Percentiles rank a stretch among this genome's conserved stretches.
Evolutionary conservation across 2,113 vertebrate genomes (phyloP).

Genomic region (Arvicanthis niloticus): DNA sequence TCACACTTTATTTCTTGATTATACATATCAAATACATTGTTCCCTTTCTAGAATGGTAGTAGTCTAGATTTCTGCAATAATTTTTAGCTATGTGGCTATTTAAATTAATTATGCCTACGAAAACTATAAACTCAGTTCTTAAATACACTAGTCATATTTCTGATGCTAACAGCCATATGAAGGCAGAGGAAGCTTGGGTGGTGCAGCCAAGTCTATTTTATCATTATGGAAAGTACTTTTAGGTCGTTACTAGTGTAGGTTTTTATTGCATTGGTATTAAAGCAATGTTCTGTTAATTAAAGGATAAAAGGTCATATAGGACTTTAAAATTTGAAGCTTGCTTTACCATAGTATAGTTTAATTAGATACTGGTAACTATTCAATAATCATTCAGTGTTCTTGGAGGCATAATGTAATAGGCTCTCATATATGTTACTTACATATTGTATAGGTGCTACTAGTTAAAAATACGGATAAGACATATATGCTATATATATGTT

Average conservation of each 20-base stretch:
- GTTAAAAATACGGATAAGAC: not conserved
- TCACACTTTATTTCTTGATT: slow-evolving; percentile 32
- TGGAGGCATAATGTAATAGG: not conserved
- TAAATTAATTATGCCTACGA: not conserved
- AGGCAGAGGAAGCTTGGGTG: not conserved
- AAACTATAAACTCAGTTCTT: slow-evolving; percentile 28
- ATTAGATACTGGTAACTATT: slow-evolving; percentile 24
- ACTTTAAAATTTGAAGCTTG: slow-evolving; percentile 27
- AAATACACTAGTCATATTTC: not conserved
- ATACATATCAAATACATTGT: not conserved
- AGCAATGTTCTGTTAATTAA: not conserved
- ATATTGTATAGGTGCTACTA: not conserved
- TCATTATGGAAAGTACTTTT: slow-evolving; percentile 5
- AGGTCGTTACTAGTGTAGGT: not conserved
- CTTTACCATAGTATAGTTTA: slow-evolving; percentile 9
- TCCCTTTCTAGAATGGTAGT: not conserved
- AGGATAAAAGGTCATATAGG: not conserved
- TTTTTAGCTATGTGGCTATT: not conserved
- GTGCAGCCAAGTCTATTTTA: not conserved
- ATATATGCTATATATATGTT: not conserved
- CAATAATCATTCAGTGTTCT: not conserved
- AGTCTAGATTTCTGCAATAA: slow-evolving; percentile 21
- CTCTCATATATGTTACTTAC: not conserved
- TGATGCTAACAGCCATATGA: not conserved
- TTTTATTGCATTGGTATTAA: not conserved